Conservation (phyloP, 1,140 invertebrate genomes). For the Grapholita molesta region DNA sequence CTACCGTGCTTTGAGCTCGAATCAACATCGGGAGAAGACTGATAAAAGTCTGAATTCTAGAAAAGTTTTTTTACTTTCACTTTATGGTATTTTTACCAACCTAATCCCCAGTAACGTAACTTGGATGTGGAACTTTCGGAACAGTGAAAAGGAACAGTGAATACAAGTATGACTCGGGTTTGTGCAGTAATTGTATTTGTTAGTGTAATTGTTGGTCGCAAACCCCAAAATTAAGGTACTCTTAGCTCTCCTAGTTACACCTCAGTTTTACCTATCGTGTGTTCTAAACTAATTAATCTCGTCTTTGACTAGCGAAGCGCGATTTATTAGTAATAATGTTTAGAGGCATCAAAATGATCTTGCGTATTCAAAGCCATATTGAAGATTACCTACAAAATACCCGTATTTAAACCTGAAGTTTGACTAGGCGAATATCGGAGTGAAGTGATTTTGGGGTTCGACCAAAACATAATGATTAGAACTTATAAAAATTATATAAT, state of each 20-base stretch:
- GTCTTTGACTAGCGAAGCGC: no score
- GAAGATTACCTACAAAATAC: no score
- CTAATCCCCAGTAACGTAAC: not conserved
- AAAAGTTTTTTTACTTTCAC: slow-evolving; percentile 14
- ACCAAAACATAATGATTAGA: not conserved
- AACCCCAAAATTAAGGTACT: not conserved
- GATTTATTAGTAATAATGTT: no score
- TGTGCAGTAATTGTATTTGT: slow-evolving; percentile 11
- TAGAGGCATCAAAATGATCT: no score
- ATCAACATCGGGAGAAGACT: slow-evolving; percentile 45
- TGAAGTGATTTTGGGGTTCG: not conserved
- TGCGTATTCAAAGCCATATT: no score
- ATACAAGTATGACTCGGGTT: not conserved
- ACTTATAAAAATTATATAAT: slow-evolving; percentile 16
- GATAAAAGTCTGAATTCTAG: slow-evolving; percentile 49
- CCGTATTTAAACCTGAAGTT: not conserved
- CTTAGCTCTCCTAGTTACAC: not conserved
- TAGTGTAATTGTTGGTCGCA: not conserved
- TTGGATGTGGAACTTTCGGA: not conserved
- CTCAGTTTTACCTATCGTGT: not conserved
- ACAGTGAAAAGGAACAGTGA: not conserved
- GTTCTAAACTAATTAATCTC: no score
- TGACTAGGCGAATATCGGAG: not conserved
- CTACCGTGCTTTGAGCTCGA: slow-evolving; percentile 16
- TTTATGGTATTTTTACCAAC: slow-evolving; percentile 10